Conservation (phyloP, 2,888 invertebrate genomes). For the Andricus curvator region DNA sequence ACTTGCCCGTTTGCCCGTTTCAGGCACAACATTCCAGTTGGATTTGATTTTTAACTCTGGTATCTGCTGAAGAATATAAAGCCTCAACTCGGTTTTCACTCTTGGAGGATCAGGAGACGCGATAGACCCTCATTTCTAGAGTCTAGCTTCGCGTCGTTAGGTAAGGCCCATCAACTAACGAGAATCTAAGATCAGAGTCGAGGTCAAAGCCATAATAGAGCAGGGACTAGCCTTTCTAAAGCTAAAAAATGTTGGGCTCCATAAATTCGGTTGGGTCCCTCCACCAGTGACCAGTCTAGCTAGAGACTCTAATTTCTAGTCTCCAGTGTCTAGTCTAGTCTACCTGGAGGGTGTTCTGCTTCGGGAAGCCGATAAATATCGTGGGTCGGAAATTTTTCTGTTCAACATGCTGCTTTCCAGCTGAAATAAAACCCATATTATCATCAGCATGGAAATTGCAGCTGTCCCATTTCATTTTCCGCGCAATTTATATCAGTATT, state of each 20-base stretch:
- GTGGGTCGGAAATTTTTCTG: slow-evolving; percentile 2
- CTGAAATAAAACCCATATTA: not conserved
- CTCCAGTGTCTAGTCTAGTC: no score
- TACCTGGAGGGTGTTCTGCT: not conserved
- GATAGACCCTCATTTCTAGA: not conserved
- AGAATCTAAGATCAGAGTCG: slow-evolving; percentile 53
- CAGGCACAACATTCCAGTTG: slow-evolving; percentile 29
- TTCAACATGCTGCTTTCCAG: not conserved
- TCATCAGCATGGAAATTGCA: not conserved
- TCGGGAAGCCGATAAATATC: slow-evolving; percentile 21
- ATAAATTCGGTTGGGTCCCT: slow-evolving; percentile 44
- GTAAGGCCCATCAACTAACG: slow-evolving; percentile 47
- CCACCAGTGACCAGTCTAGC: not conserved
- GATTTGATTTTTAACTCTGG: slow-evolving; percentile 18
- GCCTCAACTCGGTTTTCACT: not conserved
- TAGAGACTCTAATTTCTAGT: not conserved
- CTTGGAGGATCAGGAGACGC: not conserved
- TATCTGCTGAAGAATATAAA: slow-evolving; percentile 9
- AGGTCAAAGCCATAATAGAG: slow-evolving; percentile 49
- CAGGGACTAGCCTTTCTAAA: not conserved
- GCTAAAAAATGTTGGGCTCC: slow-evolving; percentile 39
- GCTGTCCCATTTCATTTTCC: not conserved
- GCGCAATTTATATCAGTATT: no score
- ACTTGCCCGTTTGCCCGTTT: not conserved
- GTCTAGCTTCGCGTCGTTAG: slow-evolving; percentile 9